Base-by-base conservation (phyloP, 2,113 vertebrate genomes). In the Neolamprologus caudopunctatus region DNA sequence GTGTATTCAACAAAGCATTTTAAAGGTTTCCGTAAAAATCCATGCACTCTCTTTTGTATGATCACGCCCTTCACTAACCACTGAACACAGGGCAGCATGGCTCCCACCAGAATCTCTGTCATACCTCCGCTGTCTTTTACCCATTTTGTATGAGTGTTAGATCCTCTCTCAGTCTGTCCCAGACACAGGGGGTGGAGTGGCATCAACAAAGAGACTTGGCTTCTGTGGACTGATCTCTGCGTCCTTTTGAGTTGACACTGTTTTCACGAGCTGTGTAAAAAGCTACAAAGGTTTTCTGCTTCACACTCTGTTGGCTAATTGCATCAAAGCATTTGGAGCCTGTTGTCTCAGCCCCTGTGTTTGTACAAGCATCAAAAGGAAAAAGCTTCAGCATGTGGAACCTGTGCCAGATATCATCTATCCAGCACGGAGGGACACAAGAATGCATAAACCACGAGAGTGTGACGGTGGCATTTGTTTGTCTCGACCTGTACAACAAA, bases 301-400 rank as follows among this genome's bases (percentile, higher is more conserved):
- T 95, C 95, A 92, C 91, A 94, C 94, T 88, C 92, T 92, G 94
- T 87, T 94, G 92, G 91, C 93, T 96, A 96, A 96, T 95, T 94
- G 94, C 91, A 93, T 96, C 93, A 95, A 96, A 94, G 94, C 87
- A 81, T 91, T 93, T 88, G 89, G 92, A 92, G 87, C 83, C 73
- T 85, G 88, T 88, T 87, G 92, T 90, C 89, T 93, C 90, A 88
- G 81, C 66, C 54, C 47, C 80, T 4, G 54, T 92, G 93, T 95
- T 95, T 94, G 92, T 89, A 85, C 85, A 91, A 82, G 92, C 95
- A 94, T 95, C 92, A 94, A 92, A 95, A 92, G 88, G 71, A 83
- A 75, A 79, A 87, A 55, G 92, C 85, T 87, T 51, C 79, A 81
- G 87, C 82, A 84, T 55, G 61, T 79, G 81, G 83, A 92, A 89